Percentiles rank a stretch among this genome's conserved stretches.
phyloP scores from a whole-genome alignment of 2,888 invertebrate species.

The Luperina testacea region DNA sequence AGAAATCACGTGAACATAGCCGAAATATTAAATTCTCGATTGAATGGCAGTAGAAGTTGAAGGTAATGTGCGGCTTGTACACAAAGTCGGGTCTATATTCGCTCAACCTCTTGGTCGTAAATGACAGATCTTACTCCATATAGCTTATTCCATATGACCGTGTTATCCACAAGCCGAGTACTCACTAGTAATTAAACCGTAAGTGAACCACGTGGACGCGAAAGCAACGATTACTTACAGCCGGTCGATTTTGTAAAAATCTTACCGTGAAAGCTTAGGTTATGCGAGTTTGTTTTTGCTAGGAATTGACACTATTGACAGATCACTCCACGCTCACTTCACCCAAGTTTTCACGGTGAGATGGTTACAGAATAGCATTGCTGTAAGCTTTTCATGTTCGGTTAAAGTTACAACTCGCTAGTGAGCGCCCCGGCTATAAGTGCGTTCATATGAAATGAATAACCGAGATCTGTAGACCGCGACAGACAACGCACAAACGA shows the following conservation, averaged over 20 bases:
- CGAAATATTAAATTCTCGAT: neutral
- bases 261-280: no score
- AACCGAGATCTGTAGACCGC: neutral
- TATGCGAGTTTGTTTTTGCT: no score
- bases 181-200: neutral
- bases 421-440: neutral
- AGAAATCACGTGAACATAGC: neutral
- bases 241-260: no score
- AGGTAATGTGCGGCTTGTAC: slow-evolving; percentile 42
- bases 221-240: neutral
- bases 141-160: neutral
- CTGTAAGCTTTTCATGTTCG: neutral
- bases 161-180: neutral
- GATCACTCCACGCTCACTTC: no score
- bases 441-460: slow-evolving; percentile 19
- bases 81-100: neutral
- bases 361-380: no score
- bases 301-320: no score
- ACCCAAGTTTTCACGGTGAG: no score
- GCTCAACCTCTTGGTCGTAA: neutral
- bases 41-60: slow-evolving; percentile 22
- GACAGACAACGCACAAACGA: neutral
- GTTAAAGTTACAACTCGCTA: neutral
- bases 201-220: neutral
- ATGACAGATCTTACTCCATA: neutral